phyloP scores from a whole-genome alignment of 2,888 invertebrate species.

The Gryllus longicercus region DNA sequence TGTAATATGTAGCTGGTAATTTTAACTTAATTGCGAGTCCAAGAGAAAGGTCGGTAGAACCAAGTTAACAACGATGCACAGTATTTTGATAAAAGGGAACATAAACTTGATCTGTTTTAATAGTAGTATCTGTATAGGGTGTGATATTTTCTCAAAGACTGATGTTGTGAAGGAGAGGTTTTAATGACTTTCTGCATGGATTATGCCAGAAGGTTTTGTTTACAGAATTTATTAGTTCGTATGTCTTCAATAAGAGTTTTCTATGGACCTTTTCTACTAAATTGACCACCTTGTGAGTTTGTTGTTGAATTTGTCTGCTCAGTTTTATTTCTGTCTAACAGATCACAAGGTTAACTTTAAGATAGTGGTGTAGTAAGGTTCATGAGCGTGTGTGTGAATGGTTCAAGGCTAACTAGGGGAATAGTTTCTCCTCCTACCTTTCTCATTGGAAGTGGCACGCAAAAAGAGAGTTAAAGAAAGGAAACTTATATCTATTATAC shows the following conservation, averaged over 20 bases:
- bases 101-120: conserved; percentile 35
- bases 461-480: conserved; percentile 27
- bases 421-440: conserved; percentile 40
- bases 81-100: conserved; percentile 38
- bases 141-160: conserved; percentile 56
- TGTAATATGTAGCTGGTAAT: conserved; percentile 47
- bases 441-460: conserved; percentile 41
- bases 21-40: conserved; percentile 39
- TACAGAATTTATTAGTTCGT: conserved; percentile 40
- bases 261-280: conserved; percentile 35
- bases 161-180: conserved; percentile 44
- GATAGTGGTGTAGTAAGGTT: conserved; percentile 30
- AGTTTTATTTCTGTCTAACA: conserved; percentile 31
- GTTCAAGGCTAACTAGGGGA: conserved; percentile 37
- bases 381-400: conserved; percentile 36
- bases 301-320: conserved; percentile 28
- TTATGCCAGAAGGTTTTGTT: conserved; percentile 43
- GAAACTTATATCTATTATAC: neutral
- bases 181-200: conserved; percentile 35
- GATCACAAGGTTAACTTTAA: conserved; percentile 29
- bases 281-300: conserved; percentile 34
- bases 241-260: conserved; percentile 34
- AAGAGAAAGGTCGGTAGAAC: conserved; percentile 39
- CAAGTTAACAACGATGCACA: conserved; percentile 37
- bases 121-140: conserved; percentile 40